A percentile compares a stretch with the other conserved stretches of the same genome.
These are phyloP conservation scores for Sebastes goodei DNA, from an alignment of 2,797 vertebrate species.

Conservation along the genomic window DNA sequence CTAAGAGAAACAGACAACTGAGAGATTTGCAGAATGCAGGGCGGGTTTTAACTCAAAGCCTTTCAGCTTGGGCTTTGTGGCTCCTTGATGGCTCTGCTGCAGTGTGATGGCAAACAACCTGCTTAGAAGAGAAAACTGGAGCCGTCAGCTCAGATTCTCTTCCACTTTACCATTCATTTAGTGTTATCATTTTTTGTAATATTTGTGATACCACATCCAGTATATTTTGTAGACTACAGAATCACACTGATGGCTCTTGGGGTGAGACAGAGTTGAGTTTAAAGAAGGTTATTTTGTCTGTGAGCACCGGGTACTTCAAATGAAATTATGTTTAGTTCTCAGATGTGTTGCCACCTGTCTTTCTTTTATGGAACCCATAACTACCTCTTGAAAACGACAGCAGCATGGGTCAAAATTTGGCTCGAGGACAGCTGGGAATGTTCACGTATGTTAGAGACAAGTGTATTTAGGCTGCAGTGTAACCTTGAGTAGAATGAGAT, in stretches of 20 bases:
- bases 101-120: slow-evolving; percentile 43
- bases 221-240: slow-evolving; percentile 8
- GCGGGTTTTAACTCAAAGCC: slow-evolving; percentile 51
- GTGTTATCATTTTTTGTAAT: slow-evolving; percentile 18
- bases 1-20: slow-evolving; percentile 63
- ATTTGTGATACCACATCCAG: background rate
- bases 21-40: slow-evolving; percentile 59
- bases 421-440: slow-evolving; percentile 59
- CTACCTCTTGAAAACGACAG: slow-evolving; percentile 52
- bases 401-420: slow-evolving; percentile 35
- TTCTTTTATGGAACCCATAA: slow-evolving; percentile 30
- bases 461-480: slow-evolving; percentile 48
- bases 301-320: slow-evolving; percentile 15
- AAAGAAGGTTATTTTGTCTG: slow-evolving; percentile 66
- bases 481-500: slow-evolving; percentile 24
- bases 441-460: slow-evolving; percentile 35
- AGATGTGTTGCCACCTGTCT: slow-evolving; percentile 63
- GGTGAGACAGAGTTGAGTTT: slow-evolving; percentile 18
- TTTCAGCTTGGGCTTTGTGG: slow-evolving; percentile 54
- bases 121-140: slow-evolving; percentile 1
- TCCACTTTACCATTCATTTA: slow-evolving; percentile 14
- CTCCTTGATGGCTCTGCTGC: slow-evolving; percentile 32
- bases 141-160: background rate
- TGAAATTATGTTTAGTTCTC: slow-evolving; percentile 53
- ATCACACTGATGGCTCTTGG: slow-evolving; percentile 15